These are phyloP conservation scores for Hydrotaea cyrtoneurina DNA, from an alignment of 2,888 invertebrate species.

Conservation along the genomic window DNA sequence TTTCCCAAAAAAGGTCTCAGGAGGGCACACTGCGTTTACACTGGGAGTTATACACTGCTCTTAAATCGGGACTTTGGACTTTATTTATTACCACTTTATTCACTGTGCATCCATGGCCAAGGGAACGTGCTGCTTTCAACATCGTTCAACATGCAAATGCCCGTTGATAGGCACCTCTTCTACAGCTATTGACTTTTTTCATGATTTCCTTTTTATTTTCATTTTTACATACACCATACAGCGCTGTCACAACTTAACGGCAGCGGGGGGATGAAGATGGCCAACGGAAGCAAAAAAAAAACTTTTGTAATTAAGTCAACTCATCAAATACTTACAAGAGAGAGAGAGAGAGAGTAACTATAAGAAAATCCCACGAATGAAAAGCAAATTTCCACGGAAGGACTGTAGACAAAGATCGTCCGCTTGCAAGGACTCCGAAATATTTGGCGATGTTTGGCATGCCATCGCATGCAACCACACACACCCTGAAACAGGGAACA, in stretches of 20 bases:
- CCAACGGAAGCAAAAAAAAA: slow-evolving; percentile 20
- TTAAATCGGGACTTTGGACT: too few species aligned
- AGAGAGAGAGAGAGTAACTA: too few species aligned
- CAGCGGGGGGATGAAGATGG: background rate
- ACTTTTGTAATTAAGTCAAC: slow-evolving; percentile 65
- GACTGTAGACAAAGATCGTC: background rate
- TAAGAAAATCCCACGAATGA: background rate
- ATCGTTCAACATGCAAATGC: slow-evolving; percentile 51
- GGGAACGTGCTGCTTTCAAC: slow-evolving; percentile 22
- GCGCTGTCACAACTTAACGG: slow-evolving; percentile 15
- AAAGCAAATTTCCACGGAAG: background rate
- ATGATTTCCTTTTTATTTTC: slow-evolving; percentile 5
- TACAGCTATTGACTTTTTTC: slow-evolving; percentile 17
- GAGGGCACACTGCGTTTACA: too few species aligned
- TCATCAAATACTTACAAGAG: slow-evolving; percentile 64
- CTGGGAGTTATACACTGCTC: too few species aligned
- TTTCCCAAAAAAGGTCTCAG: too few species aligned
- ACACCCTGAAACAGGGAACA: background rate
- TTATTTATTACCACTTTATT: too few species aligned
- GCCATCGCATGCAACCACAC: background rate
- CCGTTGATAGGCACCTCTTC: slow-evolving; percentile 36
- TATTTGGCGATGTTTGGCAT: too few species aligned
- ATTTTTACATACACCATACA: slow-evolving; percentile 26
- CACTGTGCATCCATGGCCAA: background rate
- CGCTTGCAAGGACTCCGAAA: slow-evolving; percentile 10